Evolutionary conservation across 2,113 vertebrate species (phyloP).

Genomic region (Meriones unguiculatus): DNA sequence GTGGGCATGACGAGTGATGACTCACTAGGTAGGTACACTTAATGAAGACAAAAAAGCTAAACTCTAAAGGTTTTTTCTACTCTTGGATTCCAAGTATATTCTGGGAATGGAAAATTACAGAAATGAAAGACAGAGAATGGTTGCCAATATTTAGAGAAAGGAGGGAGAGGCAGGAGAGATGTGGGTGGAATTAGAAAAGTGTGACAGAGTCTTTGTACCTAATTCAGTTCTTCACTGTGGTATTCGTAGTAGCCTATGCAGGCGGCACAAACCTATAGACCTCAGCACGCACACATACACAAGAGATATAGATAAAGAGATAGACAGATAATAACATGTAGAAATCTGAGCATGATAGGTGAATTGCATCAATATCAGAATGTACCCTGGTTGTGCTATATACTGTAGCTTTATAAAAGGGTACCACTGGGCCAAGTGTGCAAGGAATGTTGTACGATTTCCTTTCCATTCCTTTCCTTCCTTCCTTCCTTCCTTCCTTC

Average conservation of each 20-base stretch:
- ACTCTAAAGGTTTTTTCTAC: background rate
- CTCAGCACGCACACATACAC: background rate
- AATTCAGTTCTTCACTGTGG: constrained; percentile 1
- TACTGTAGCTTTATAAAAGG: background rate
- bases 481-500: background rate
- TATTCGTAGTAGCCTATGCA: background rate
- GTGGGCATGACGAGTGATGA: background rate
- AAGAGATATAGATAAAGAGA: background rate
- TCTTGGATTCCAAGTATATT: background rate
- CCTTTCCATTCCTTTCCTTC: background rate
- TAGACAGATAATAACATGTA: background rate
- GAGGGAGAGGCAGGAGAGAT: background rate
- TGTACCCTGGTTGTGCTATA: background rate
- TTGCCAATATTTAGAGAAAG: background rate
- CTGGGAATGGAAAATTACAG: background rate
- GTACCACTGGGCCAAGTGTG: background rate
- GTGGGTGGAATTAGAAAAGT: background rate
- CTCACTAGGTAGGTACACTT: background rate
- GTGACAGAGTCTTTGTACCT: background rate
- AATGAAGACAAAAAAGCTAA: background rate
- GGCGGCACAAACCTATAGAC: background rate
- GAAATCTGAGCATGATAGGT: background rate
- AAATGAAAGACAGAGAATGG: background rate
- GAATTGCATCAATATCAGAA: background rate
- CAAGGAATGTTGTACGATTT: background rate